Evolutionary conservation across 2,888 invertebrate species (phyloP).

Genomic region (Hermaeophaga mercurialis): DNA sequence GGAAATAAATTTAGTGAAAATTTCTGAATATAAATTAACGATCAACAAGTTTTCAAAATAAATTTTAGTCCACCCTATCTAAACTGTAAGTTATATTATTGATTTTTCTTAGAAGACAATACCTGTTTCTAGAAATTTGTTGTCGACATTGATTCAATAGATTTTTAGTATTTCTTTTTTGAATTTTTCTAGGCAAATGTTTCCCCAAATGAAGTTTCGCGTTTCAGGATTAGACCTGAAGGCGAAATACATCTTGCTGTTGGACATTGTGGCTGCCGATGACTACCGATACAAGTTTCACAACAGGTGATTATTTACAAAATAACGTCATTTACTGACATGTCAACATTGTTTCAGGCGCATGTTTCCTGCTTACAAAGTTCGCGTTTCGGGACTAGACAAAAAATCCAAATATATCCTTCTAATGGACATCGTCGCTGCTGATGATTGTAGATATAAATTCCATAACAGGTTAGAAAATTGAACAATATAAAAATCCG

Average conservation of each 20-base stretch:
- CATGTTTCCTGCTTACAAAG: slow-evolving; percentile 98
- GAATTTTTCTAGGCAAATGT: slow-evolving; percentile 90
- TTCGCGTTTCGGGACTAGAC: slow-evolving; percentile 94
- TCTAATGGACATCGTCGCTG: slow-evolving; percentile 96
- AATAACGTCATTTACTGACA: slow-evolving; percentile 32
- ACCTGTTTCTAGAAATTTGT: too few species aligned
- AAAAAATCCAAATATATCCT: slow-evolving; percentile 97
- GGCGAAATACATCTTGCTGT: slow-evolving; percentile 97
- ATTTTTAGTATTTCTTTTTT: slow-evolving; percentile 10
- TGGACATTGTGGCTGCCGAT: slow-evolving; percentile 99
- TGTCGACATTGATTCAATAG: too few species aligned
- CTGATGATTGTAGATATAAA: slow-evolving; percentile 95
- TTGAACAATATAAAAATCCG: slow-evolving; percentile 24
- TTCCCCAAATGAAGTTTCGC: slow-evolving; percentile 99
- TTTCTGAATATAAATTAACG: too few species aligned
- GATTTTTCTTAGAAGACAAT: too few species aligned
- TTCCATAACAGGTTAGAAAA: slow-evolving; percentile 85
- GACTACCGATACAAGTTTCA: slow-evolving; percentile 98
- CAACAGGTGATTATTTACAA: slow-evolving; percentile 72
- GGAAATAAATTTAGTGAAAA: too few species aligned
- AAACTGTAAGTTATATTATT: too few species aligned
- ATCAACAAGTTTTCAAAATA: too few species aligned
- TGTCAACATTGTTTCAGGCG: slow-evolving; percentile 73
- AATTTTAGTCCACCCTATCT: too few species aligned
- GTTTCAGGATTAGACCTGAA: slow-evolving; percentile 98